Percentiles rank a stretch among this genome's conserved stretches.
Conservation (phyloP, 2,888 invertebrate genomes). For the Yponomeuta malinellus region DNA sequence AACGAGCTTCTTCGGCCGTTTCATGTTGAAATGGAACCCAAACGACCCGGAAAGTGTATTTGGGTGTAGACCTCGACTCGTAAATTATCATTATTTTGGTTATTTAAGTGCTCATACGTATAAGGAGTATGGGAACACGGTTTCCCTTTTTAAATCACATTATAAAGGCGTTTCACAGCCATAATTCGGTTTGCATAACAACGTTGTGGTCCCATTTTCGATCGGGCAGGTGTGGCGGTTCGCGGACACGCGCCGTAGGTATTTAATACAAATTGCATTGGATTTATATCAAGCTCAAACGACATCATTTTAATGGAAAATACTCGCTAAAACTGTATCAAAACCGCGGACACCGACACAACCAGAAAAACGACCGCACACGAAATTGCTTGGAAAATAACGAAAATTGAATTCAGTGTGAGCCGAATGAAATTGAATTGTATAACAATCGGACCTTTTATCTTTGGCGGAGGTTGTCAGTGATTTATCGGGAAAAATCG, state of each 20-base stretch:
- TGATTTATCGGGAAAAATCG: constrained; percentile 53
- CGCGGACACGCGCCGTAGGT: not conserved
- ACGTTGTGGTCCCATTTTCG: not conserved
- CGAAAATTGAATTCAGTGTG: constrained; percentile 27
- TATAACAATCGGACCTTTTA: constrained; percentile 46
- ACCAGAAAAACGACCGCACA: constrained; percentile 21
- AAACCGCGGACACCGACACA: constrained; percentile 20
- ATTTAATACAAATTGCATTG: not conserved
- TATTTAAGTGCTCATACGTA: constrained; percentile 4
- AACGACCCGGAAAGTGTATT: constrained; percentile 25
- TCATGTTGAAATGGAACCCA: constrained; percentile 14
- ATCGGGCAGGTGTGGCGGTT: not conserved
- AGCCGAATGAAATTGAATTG: constrained; percentile 37
- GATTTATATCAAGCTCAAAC: not conserved
- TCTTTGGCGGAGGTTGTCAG: constrained; percentile 27
- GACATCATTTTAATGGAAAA: constrained; percentile 3
- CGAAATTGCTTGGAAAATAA: constrained; percentile 28
- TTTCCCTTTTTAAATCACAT: constrained; percentile 13
- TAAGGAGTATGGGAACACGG: constrained; percentile 5
- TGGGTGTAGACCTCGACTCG: constrained; percentile 53
- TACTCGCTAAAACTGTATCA: not conserved
- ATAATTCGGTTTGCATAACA: not conserved
- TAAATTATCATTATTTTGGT: constrained; percentile 35
- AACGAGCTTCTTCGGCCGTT: not conserved
- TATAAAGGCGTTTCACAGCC: not conserved